Conservation (phyloP, 1,140 invertebrate species). For the Drosophila oshimai region DNA sequence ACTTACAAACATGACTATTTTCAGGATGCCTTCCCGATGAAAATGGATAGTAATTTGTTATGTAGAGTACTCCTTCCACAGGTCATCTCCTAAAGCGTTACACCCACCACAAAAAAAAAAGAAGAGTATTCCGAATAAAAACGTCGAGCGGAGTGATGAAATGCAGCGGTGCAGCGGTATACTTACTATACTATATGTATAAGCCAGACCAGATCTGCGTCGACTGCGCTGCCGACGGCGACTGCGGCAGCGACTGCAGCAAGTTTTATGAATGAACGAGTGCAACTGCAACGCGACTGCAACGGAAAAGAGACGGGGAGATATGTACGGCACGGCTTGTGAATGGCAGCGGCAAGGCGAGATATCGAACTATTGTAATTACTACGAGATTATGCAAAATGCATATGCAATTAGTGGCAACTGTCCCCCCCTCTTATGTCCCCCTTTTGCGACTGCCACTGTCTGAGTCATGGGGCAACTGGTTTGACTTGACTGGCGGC, state of each 20-base stretch:
- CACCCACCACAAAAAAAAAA: not conserved
- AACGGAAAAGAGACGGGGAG: slow-evolving; percentile 2
- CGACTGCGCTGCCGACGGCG: not conserved
- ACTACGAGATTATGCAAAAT: slow-evolving; percentile 79
- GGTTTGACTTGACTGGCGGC: slow-evolving; percentile 70
- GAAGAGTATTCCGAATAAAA: slow-evolving; percentile 21
- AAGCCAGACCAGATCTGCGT: slow-evolving; percentile 33
- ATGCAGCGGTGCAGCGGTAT: slow-evolving; percentile 28
- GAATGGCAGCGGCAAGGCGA: slow-evolving; percentile 57
- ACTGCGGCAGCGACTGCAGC: slow-evolving; percentile 9
- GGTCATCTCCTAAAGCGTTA: not conserved
- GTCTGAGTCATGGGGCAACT: slow-evolving; percentile 72
- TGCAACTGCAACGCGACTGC: slow-evolving; percentile 28
- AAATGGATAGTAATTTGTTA: no score
- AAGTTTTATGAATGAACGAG: slow-evolving; percentile 57
- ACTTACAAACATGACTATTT: no score
- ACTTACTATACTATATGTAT: slow-evolving; percentile 7
- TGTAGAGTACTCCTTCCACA: no score
- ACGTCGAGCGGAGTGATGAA: slow-evolving; percentile 55
- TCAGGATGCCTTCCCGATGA: no score
- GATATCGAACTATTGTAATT: slow-evolving; percentile 79
- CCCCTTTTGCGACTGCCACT: not conserved
- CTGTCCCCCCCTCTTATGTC: slow-evolving; percentile 5
- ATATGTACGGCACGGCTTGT: slow-evolving; percentile 23
- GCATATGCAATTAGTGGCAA: slow-evolving; percentile 76